phyloP scores from a whole-genome alignment of 1,140 invertebrate species.

The Brachionus manjavacas region DNA sequence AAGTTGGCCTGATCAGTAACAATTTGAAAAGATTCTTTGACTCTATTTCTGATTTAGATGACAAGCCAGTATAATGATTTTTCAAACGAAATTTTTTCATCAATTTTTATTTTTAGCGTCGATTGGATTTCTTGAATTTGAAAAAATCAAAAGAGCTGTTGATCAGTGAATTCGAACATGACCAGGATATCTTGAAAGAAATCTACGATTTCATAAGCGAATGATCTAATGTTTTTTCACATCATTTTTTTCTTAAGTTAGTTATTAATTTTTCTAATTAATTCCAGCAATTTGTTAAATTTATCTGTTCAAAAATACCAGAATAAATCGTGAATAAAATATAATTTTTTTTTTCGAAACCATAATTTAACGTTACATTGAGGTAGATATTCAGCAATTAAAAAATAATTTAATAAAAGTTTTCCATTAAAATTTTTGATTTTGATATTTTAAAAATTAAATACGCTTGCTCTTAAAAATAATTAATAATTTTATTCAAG shows the following conservation, averaged over 20 bases:
- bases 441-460: too few relatives aligned
- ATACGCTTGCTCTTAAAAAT: too few relatives aligned
- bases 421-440: too few relatives aligned
- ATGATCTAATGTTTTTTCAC: neutral
- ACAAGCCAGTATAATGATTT: neutral
- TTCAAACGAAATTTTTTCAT: too few relatives aligned
- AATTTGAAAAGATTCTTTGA: slow-evolving; percentile 33
- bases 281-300: neutral
- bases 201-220: neutral
- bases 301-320: neutral
- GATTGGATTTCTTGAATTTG: slow-evolving; percentile 26
- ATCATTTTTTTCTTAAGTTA: neutral
- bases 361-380: too few relatives aligned
- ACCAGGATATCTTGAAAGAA: slow-evolving; percentile 34
- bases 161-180: slow-evolving; percentile 20
- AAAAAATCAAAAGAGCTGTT: slow-evolving; percentile 30
- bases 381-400: too few relatives aligned
- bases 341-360: too few relatives aligned
- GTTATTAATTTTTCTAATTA: neutral
- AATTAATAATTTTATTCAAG: too few relatives aligned
- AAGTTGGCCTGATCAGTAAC: neutral
- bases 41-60: neutral
- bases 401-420: too few relatives aligned
- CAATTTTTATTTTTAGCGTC: neutral
- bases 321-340: neutral